A percentile compares a stretch with the other conserved stretches of the same genome.
Evolutionary conservation across 2,888 invertebrate genomes (phyloP).

Genomic region (Choristoneura rosaceana): DNA sequence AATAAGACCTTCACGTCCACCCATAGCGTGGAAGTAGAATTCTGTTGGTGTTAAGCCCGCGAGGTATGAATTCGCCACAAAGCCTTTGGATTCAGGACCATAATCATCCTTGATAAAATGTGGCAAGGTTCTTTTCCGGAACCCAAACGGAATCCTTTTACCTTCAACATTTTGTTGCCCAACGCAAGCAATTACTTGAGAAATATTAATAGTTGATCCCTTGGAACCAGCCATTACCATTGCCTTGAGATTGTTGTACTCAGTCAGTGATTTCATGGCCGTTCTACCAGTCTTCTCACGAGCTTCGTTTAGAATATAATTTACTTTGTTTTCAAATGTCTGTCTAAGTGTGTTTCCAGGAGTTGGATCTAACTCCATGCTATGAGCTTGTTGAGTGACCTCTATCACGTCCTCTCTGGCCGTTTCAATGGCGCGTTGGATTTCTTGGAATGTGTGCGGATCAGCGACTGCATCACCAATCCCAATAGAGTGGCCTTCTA

Average conservation of each 20-base stretch:
- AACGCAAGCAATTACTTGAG: slow-evolving; percentile 99
- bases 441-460: slow-evolving; percentile 98
- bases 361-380: slow-evolving; percentile 99
- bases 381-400: slow-evolving; percentile 99
- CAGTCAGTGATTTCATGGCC: slow-evolving; percentile 99
- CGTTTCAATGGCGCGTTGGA: slow-evolving; percentile 98
- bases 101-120: slow-evolving; percentile 99
- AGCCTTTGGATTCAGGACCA: slow-evolving; percentile 99
- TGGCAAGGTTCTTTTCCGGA: slow-evolving; percentile 98
- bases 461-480: slow-evolving; percentile 99
- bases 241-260: slow-evolving; percentile 99
- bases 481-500: slow-evolving; percentile 98
- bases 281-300: slow-evolving; percentile 99
- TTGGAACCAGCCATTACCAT: slow-evolving; percentile 99
- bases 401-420: slow-evolving; percentile 99
- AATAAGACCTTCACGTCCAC: slow-evolving; percentile 99
- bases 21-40: slow-evolving; percentile 99
- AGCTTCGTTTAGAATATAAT: slow-evolving; percentile 99
- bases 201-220: slow-evolving; percentile 99
- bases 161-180: slow-evolving; percentile 99
- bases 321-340: slow-evolving; percentile 99
- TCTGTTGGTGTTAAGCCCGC: slow-evolving; percentile 99
- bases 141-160: slow-evolving; percentile 99
- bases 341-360: slow-evolving; percentile 99
- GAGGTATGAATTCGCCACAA: slow-evolving; percentile 99